phyloP scores from a whole-genome alignment of 2,797 vertebrate genomes.

The Lepidocolaptes lacrymiger region DNA sequence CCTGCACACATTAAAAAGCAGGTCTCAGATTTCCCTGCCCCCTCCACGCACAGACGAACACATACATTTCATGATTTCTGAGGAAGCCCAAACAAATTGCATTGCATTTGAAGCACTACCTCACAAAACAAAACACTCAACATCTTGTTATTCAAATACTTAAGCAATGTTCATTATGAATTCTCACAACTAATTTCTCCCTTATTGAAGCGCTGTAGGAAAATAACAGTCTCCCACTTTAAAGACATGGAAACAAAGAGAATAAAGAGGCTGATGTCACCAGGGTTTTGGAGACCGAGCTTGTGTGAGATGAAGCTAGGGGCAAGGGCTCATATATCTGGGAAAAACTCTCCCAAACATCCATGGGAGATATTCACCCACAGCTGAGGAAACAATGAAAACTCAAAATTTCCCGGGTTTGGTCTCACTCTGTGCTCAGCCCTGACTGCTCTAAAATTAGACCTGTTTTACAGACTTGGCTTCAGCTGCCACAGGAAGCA shows the following conservation, averaged over 20 bases:
- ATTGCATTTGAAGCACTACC: neutral
- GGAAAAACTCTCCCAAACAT: slow-evolving; percentile 28
- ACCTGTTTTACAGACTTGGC: neutral
- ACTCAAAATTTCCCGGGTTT: slow-evolving; percentile 36
- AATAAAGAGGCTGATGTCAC: slow-evolving; percentile 16
- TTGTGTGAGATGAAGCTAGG: neutral
- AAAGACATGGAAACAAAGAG: slow-evolving; percentile 16
- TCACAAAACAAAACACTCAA: neutral
- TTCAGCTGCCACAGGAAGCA: neutral
- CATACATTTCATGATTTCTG: neutral
- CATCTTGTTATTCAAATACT: neutral
- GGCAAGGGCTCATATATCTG: neutral
- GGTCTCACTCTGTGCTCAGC: slow-evolving; percentile 4
- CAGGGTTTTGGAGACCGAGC: neutral
- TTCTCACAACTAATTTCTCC: neutral
- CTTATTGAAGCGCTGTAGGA: neutral
- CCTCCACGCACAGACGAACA: neutral
- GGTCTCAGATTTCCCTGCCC: slow-evolving; percentile 11
- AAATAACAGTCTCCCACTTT: slow-evolving; percentile 1
- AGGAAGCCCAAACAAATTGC: slow-evolving; percentile 33
- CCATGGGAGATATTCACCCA: slow-evolving; percentile 1
- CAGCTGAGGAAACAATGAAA: slow-evolving; percentile 62
- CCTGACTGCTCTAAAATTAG: slow-evolving; percentile 43
- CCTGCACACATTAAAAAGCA: neutral
- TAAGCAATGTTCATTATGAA: neutral